Base-by-base conservation (phyloP, 1,140 invertebrate species). In the Pseudomyrmex concolor region DNA sequence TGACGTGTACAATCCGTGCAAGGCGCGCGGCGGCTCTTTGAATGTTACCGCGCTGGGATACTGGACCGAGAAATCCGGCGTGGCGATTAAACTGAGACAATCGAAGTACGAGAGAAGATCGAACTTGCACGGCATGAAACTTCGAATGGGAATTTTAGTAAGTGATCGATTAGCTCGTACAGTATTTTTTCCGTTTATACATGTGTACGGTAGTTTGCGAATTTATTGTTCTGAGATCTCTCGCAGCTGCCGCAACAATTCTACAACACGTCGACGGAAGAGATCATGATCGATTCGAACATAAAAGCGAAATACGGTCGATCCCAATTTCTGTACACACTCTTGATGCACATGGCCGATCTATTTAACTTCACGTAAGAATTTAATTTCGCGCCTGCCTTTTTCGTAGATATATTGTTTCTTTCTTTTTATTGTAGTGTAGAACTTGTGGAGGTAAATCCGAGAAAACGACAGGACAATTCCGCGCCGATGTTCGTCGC, bases 281-380 rank as follows among this genome's bases (percentile, higher is more conserved):
- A 59, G 60, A 84, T 73, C 51, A 73, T 88, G 48, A 10, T 82
- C 17, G 60, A 90, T 8, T 74, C 70, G 12, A 43, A 22, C 3
- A 80, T 78, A 60, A 84, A 83, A 17, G 43, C 57, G 0, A 89
- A 82, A 48, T 66, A 82, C 8, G 76, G 85, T 45, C 84, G 85
- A 22, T 70, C 89, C 7, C 89, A 89, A 64, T 90, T 84, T 78
- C 64, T 85, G 1, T 90, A 84, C 5, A 48, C 25, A 1, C 43
- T 90, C 7, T 60, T 89, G 45, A 13, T 25, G 0, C 80, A 88
- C n/a, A n/a, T 90, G 15, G 78, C 89, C 13, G 82, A 90, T 54
- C 70, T 90, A 2, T 90, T 84, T 15, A 90, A 90, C 51, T 89
- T 90, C 22, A 89, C 89, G 87, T 90, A 90, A 88, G 83, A 67